Evolutionary conservation across 2,797 vertebrate species (phyloP), one percentile per base, ranked within the genome.

Genomic region (Cyclopterus lumpus): DNA sequence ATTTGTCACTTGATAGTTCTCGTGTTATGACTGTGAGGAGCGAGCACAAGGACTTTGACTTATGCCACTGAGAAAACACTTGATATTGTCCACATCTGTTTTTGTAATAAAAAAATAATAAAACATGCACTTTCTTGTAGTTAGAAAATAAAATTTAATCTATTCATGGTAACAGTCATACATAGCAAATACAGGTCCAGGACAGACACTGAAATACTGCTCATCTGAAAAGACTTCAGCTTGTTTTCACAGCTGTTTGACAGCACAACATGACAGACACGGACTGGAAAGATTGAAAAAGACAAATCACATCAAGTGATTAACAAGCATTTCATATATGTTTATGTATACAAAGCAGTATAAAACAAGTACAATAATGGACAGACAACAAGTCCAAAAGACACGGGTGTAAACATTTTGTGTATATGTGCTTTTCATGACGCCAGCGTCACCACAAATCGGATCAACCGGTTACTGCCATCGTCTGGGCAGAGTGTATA

Each of bases 361-460:
- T 96, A 98, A 97, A 97, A 97, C 83, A 96, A 94, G 95, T 96
- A 96, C 94, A 94, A 95, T 94, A 95, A 95, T 95, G 95, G 90
- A 96, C 94, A 96, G 93, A 95, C 93, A 95, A 94, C 93, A 94
- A 93, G 91, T 95, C 94, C 88, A 86, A 91, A 88, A 94, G 94
- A 95, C 93, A 94, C 93, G 92, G 93, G 94, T 97, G 97, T 97
- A 98, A 98, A 98, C 97, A 97, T 95, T 95, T 94, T 87, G 91
- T 94, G 93, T 90, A 92, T 93, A 95, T 96, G 96, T 97, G 96
- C 96, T 97, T 95, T 95, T 90, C 87, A 95, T 95, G 97, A 97
- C 96, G 97, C 97, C 97, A 90, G 97, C 97, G 96, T 96, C 97
- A 95, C 94, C 93, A 94, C 93, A 91, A 85, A 91, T 91, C 93